Conservation (phyloP, 2,888 invertebrate genomes). For the Apoda limacodes region DNA sequence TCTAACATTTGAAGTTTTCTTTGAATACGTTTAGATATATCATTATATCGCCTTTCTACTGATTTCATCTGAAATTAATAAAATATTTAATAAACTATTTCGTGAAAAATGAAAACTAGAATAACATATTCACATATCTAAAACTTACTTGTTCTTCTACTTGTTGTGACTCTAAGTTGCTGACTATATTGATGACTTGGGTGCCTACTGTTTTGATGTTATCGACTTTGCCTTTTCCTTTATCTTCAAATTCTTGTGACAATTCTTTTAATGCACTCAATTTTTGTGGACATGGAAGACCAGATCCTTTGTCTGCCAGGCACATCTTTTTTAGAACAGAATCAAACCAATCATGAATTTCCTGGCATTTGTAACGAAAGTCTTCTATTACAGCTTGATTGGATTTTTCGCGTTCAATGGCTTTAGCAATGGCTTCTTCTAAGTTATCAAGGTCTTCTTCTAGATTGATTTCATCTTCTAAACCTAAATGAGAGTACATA, state of each 20-base stretch:
- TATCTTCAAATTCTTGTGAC: slow-evolving; percentile 78
- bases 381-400: slow-evolving; percentile 83
- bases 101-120: neutral
- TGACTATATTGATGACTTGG: slow-evolving; percentile 82
- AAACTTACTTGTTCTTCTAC: slow-evolving; percentile 82
- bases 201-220: slow-evolving; percentile 77
- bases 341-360: slow-evolving; percentile 86
- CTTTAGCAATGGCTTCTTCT: slow-evolving; percentile 76
- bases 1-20: slow-evolving; percentile 87
- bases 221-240: slow-evolving; percentile 78
- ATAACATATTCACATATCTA: neutral
- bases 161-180: slow-evolving; percentile 90
- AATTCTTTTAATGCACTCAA: slow-evolving; percentile 80
- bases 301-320: slow-evolving; percentile 85
- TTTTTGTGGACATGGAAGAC: slow-evolving; percentile 84
- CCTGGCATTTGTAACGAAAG: slow-evolving; percentile 79
- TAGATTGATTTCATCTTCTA: slow-evolving; percentile 77
- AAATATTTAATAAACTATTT: slow-evolving; percentile 3
- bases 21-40: slow-evolving; percentile 85
- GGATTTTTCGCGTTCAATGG: slow-evolving; percentile 80
- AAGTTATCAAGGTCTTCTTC: slow-evolving; percentile 79
- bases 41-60: slow-evolving; percentile 85
- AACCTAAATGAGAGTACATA: slow-evolving; percentile 32
- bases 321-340: slow-evolving; percentile 83
- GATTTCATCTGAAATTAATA: slow-evolving; percentile 74